A percentile compares a stretch with the other conserved stretches of the same genome.
These are phyloP conservation scores for Channa argus DNA, from an alignment of 2,113 vertebrate genomes.

Conservation along the genomic window DNA sequence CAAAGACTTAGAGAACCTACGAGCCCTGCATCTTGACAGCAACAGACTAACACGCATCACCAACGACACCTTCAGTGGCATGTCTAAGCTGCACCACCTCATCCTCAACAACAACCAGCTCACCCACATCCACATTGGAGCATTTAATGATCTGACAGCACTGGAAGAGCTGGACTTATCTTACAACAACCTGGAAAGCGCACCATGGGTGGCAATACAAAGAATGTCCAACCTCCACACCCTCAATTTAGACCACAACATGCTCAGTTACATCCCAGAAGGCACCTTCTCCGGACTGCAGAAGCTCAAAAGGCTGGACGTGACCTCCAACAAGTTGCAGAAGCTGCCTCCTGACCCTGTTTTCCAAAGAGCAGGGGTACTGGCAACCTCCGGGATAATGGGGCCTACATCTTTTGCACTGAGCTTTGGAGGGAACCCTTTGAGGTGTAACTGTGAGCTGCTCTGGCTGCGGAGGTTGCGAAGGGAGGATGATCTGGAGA, in stretches of 20 bases:
- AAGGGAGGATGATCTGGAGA: constrained; percentile 96
- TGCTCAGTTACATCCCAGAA: constrained; percentile 97
- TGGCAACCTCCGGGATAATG: constrained; percentile 95
- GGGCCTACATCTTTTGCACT: constrained; percentile 91
- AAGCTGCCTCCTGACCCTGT: constrained; percentile 97
- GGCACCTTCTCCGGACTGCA: constrained; percentile 98
- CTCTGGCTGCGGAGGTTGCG: constrained; percentile 93
- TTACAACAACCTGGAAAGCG: constrained; percentile 97
- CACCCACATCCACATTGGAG: constrained; percentile 92
- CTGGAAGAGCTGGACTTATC: constrained; percentile 97
- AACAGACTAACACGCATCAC: constrained; percentile 95
- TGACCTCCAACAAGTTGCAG: constrained; percentile 98
- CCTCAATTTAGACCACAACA: constrained; percentile 97
- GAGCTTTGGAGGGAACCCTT: constrained; percentile 97
- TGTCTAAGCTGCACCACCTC: constrained; percentile 98
- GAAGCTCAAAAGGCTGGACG: constrained; percentile 97
- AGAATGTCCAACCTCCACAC: constrained; percentile 97
- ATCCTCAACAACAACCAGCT: constrained; percentile 99
- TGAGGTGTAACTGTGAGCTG: constrained; percentile 99
- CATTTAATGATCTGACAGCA: constrained; percentile 95
- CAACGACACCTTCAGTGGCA: constrained; percentile 97
- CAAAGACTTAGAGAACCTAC: constrained; percentile 94
- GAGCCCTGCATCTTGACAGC: constrained; percentile 97
- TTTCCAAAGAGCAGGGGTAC: constrained; percentile 94
- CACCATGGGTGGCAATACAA: constrained; percentile 97